Evolutionary conservation across 2,888 invertebrate genomes (phyloP), one percentile per base, ranked within the genome.

Genomic region (Baccha elongata): DNA sequence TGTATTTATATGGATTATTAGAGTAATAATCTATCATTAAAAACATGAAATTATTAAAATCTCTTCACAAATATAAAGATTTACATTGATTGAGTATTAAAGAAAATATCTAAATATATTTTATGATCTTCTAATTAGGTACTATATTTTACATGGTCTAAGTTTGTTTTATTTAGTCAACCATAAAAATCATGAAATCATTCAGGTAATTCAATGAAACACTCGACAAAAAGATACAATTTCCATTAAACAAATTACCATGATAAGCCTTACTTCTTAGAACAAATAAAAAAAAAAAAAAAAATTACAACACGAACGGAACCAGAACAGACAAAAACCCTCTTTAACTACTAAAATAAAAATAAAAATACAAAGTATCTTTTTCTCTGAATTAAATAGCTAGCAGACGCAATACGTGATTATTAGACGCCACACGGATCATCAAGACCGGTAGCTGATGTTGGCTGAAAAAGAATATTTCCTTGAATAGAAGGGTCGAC

Each of bases 381-480:
- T 71, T 78, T 71, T 55, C 52, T 21, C 10, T 67, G 78, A 68
- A 73, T 79, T 79, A 68, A 79, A 79, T 79, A 68, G 67, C 73
- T 62, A 40, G 46, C 62, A 73, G 53, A 79, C 67, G 62, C 60
- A 48, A 53, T 73, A 80, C 80, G 80, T 80, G 80, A 80, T 74
- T 74, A 74, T 74, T 74, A 80, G 80, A 80, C 80, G 80, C 74
- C 74, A 74, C 80, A 80, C 74, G 80, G 80, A 80, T 80, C 69
- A 80, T 68, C 73, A 80, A 80, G 64, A 80, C 80, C 80, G 74
- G 80, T 74, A 80, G 80, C 80, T 69, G 64, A 44, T 55, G 55
- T 55, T 55, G 15, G n/a, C 19, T 17, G 40, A 32, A 48, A 19
- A 29, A 44, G 17, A 69, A 42, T 73, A 68, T 80, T 48, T 53